phyloP scores from a whole-genome alignment of 64 coral and sea anemone species.

The Orbicella faveolata region DNA sequence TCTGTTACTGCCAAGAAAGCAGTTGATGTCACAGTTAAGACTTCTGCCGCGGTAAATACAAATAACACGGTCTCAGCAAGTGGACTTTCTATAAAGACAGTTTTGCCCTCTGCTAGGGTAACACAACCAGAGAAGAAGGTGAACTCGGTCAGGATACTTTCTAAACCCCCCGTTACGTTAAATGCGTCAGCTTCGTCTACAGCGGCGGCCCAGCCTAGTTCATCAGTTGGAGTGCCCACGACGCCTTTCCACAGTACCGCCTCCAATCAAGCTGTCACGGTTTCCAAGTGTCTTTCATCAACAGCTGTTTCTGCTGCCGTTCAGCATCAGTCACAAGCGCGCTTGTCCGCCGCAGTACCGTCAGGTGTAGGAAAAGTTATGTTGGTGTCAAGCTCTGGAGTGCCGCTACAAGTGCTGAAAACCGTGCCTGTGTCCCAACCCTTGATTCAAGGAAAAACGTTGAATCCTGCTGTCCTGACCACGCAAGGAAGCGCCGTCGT shows the following conservation, averaged over 20 bases:
- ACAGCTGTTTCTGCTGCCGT: not conserved
- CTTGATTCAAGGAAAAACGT: not conserved
- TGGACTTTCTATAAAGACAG: not conserved
- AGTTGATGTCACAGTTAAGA: not conserved
- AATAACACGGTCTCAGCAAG: not conserved
- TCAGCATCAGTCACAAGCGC: not conserved
- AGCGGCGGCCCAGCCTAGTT: not conserved
- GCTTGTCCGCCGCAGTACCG: not conserved
- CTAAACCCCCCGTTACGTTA: not conserved
- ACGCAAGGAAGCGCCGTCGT: not conserved
- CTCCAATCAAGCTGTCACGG: conserved; percentile 5
- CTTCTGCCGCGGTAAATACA: not conserved
- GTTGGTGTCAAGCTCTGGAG: conserved; percentile 23
- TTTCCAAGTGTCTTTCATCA: conserved; percentile 10
- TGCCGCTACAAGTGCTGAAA: conserved; percentile 21
- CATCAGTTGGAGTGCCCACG: not conserved
- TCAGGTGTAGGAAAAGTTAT: conserved; percentile 34
- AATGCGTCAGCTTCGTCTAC: not conserved
- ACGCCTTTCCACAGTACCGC: not conserved
- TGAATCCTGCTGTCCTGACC: not conserved
- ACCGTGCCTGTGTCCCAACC: not conserved
- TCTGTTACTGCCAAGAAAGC: not conserved
- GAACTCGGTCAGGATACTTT: not conserved
- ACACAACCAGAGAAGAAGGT: not conserved
- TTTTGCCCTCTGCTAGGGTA: not conserved